phyloP scores from a whole-genome alignment of 2,797 vertebrate genomes.

The Hypotaenidia philippensis region DNA sequence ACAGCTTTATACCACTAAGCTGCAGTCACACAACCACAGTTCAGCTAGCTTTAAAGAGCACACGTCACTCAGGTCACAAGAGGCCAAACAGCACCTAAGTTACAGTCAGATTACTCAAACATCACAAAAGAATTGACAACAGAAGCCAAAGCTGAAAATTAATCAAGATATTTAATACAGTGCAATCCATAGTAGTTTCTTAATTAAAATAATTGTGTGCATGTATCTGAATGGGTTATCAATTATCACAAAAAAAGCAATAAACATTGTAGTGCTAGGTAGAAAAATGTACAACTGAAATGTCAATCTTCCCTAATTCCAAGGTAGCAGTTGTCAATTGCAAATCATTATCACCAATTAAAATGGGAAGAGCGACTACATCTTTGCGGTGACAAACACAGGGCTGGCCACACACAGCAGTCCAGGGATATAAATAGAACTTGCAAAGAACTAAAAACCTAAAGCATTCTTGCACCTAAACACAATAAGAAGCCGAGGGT shows the following conservation, averaged over 20 bases:
- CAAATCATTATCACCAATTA: slow-evolving; percentile 73
- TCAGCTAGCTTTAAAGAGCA: neutral
- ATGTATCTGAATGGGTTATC: slow-evolving; percentile 85
- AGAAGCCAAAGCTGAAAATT: slow-evolving; percentile 81
- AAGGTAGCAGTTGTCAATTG: slow-evolving; percentile 64
- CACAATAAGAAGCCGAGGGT: slow-evolving; percentile 74
- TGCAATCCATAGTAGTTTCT: slow-evolving; percentile 91
- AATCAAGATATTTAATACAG: slow-evolving; percentile 93
- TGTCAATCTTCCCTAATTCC: slow-evolving; percentile 63
- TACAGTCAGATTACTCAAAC: neutral
- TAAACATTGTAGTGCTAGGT: slow-evolving; percentile 80
- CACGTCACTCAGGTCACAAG: accelerated
- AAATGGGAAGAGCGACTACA: slow-evolving; percentile 57
- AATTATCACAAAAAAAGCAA: slow-evolving; percentile 82
- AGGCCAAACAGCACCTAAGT: neutral
- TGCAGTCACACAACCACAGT: neutral
- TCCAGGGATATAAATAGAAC: slow-evolving; percentile 73
- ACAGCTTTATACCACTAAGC: neutral
- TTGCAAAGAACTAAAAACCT: slow-evolving; percentile 73
- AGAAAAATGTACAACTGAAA: slow-evolving; percentile 87
- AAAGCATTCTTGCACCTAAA: slow-evolving; percentile 78
- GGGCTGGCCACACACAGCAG: slow-evolving; percentile 70
- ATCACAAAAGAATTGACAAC: slow-evolving; percentile 45
- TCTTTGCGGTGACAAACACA: slow-evolving; percentile 57
- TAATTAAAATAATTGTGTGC: slow-evolving; percentile 94